Conservation (phyloP, 2,797 vertebrate genomes). For the Rhabdomys pumilio region DNA sequence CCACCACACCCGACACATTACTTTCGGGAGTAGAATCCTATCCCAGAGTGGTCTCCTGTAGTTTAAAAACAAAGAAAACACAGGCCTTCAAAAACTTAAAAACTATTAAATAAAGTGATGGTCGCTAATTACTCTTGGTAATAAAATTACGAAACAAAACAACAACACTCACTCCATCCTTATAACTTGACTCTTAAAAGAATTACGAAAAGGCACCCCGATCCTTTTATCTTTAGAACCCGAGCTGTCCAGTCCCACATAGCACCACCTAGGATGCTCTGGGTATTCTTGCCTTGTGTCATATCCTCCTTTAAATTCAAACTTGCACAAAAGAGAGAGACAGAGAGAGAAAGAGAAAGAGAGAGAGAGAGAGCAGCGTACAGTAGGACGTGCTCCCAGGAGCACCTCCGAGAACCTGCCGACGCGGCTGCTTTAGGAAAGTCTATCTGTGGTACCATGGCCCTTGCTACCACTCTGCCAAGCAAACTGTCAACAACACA, state of each 20-base stretch:
- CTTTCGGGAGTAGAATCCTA: neutral
- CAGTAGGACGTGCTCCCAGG: neutral
- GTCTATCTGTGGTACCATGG: slow-evolving; percentile 28
- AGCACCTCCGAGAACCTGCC: neutral
- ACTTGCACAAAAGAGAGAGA: neutral
- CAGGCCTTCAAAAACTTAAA: neutral
- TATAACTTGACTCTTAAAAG: neutral
- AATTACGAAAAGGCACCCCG: neutral
- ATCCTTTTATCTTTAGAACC: slow-evolving; percentile 30
- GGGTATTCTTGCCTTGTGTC: neutral
- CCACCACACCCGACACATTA: neutral
- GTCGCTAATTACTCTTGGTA: slow-evolving; percentile 64
- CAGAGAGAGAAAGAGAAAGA: neutral
- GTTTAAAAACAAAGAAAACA: neutral
- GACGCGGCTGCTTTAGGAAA: neutral
- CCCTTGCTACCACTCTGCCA: neutral
- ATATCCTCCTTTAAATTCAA: slow-evolving; percentile 51
- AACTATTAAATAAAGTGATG: neutral
- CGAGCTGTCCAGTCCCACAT: neutral
- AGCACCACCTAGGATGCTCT: neutral
- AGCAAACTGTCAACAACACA: neutral
- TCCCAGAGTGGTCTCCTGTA: neutral
- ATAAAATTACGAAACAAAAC: slow-evolving; percentile 31
- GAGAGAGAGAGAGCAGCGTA: neutral
- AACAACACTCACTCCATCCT: neutral